Evolutionary conservation across 2,113 vertebrate genomes (phyloP), one percentile per base, ranked within the genome.

Genomic region (Paraplagusia blochii): DNA sequence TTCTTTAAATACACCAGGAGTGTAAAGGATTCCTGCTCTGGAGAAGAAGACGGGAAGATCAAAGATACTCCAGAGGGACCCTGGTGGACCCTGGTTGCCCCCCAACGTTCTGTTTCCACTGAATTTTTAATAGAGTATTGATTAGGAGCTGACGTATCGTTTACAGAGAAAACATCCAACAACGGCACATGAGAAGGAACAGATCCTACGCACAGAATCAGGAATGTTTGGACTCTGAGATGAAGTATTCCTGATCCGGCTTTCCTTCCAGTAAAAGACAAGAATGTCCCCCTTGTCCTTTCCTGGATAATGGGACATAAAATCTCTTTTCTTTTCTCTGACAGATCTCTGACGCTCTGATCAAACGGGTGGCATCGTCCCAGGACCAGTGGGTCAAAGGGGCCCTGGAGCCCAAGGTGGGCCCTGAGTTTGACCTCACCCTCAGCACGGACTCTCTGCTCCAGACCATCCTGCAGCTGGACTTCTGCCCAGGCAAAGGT

Each of bases 331-430:
- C 53, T 14, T 43, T n/a, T n/a, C n/a, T n/a, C n/a, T n/a, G n/a
- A n/a, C n/a, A n/a, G n/a, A n/a, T n/a, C n/a, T n/a, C n/a, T n/a
- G n/a, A n/a, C n/a, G n/a, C n/a, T n/a, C n/a, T n/a, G n/a, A n/a
- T n/a, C n/a, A n/a, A n/a, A 81, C 93, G 96, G 9, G 95, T 98
- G 51, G 92, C 91, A 59, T 86, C 90, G 29, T 98, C 95, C 69
- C 95, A 98, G 88, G 97, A 99, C 66, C 96, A 98, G 77, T 99
- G 97, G 97, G 94, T 97, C 47, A 98, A 96, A 84, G 94, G 95
- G 7, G 95, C 95, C 39, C 86, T 98, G 90, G 95, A 98, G 81
- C 94, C 97, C 1, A 98, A 98, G 84, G 96, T 97, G 5, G 94
- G 94, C 34, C 91, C 95, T 0, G 96, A 98, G 66, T 98, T 95